Conservation (phyloP, 2,797 vertebrate species). For the Anomalospiza imberbis region DNA sequence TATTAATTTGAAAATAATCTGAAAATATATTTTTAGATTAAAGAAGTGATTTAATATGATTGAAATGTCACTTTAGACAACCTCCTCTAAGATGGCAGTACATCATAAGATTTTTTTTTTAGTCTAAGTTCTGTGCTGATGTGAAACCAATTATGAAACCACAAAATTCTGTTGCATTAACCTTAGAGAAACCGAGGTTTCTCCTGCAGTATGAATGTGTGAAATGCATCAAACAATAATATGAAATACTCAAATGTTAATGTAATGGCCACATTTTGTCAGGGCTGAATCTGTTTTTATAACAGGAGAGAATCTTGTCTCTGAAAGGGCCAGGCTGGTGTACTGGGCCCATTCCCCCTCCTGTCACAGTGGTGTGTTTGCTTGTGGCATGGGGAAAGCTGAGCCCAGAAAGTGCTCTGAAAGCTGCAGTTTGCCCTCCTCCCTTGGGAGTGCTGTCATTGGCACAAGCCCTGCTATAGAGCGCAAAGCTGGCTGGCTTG, state of each 20-base stretch:
- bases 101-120: background rate
- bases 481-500: background rate
- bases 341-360: background rate
- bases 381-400: background rate
- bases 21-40: background rate
- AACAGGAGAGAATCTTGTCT: background rate
- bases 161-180: background rate
- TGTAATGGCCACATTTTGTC: background rate
- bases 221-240: background rate
- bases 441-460: accelerated
- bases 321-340: background rate
- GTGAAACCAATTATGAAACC: background rate
- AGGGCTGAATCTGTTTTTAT: background rate
- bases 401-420: background rate
- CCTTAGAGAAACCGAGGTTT: background rate
- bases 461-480: background rate
- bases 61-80: background rate
- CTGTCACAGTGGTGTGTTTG: accelerated
- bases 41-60: background rate
- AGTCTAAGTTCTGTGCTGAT: background rate
- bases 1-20: background rate
- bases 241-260: background rate
- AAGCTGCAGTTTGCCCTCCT: background rate
- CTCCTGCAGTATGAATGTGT: background rate
- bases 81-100: background rate